phyloP scores from a whole-genome alignment of 23 tunicate genomes.

The Halocynthia roretzi region DNA sequence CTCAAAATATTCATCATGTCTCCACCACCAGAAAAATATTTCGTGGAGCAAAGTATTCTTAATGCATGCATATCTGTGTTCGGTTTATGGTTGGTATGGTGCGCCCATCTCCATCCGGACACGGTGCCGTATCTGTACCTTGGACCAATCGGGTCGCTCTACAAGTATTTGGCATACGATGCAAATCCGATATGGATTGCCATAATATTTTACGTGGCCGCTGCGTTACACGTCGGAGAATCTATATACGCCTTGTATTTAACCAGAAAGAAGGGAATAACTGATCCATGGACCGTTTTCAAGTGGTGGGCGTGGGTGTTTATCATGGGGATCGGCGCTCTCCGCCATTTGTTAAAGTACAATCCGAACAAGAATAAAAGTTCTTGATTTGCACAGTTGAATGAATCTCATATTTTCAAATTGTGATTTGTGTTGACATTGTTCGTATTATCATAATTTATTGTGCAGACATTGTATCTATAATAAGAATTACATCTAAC shows the following conservation, averaged over 20 bases:
- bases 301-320: conserved; percentile 35
- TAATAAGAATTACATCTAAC: no score
- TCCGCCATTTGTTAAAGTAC: not conserved
- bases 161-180: conserved; percentile 16
- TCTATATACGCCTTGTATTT: conserved; percentile 18
- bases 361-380: not conserved
- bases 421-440: no score
- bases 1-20: no score
- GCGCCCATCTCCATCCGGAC: not conserved
- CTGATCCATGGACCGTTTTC: conserved; percentile 14
- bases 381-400: no score
- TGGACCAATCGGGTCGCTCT: conserved; percentile 38
- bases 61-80: not conserved
- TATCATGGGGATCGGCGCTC: conserved; percentile 15
- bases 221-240: conserved; percentile 28
- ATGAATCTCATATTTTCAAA: no score
- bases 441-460: no score
- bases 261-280: conserved; percentile 27
- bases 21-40: no score
- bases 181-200: conserved; percentile 14
- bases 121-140: conserved; percentile 28
- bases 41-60: no score
- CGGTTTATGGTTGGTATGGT: conserved; percentile 4
- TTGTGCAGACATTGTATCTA: no score
- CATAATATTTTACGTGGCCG: conserved; percentile 5